A percentile compares a stretch with the other conserved stretches of the same genome.
Evolutionary conservation across 2,888 invertebrate genomes (phyloP).

Genomic region (Eilema griseolum): DNA sequence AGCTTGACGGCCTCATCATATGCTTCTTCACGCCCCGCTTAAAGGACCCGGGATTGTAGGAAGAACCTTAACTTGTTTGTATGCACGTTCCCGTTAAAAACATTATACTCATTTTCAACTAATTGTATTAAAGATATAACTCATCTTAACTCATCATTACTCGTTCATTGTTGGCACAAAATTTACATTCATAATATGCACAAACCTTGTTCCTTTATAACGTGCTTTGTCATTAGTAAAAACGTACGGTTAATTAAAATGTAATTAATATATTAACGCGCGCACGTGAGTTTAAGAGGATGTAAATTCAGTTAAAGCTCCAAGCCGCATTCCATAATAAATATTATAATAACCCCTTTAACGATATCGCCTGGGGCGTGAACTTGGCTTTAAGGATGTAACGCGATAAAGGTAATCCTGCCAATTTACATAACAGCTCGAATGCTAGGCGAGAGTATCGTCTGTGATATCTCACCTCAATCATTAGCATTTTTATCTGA

Average conservation of each 20-base stretch:
- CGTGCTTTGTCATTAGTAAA: constrained; percentile 24
- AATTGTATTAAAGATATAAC: background rate
- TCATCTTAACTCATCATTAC: constrained; percentile 4
- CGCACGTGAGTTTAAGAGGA: constrained; percentile 30
- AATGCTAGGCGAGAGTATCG: constrained; percentile 29
- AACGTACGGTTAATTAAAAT: constrained; percentile 28
- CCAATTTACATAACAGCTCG: constrained; percentile 69
- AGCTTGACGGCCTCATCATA: no score
- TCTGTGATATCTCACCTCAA: constrained; percentile 26
- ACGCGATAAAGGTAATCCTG: constrained; percentile 67
- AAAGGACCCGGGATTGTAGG: no score
- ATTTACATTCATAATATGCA: constrained; percentile 15
- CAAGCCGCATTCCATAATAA: constrained; percentile 40
- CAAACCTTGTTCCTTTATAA: background rate
- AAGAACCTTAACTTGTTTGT: no score
- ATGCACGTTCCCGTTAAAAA: constrained; percentile 10
- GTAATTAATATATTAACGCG: constrained; percentile 37
- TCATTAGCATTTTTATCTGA: constrained; percentile 25
- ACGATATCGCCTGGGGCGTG: constrained; percentile 50
- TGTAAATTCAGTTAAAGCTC: constrained; percentile 40
- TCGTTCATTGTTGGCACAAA: background rate
- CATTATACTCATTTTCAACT: background rate
- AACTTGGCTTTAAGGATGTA: constrained; percentile 55
- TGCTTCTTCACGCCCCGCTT: no score
- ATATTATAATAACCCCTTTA: constrained; percentile 53